Conservation (phyloP, 2,888 invertebrate species). For the Petrolisthes manimaculis region DNA sequence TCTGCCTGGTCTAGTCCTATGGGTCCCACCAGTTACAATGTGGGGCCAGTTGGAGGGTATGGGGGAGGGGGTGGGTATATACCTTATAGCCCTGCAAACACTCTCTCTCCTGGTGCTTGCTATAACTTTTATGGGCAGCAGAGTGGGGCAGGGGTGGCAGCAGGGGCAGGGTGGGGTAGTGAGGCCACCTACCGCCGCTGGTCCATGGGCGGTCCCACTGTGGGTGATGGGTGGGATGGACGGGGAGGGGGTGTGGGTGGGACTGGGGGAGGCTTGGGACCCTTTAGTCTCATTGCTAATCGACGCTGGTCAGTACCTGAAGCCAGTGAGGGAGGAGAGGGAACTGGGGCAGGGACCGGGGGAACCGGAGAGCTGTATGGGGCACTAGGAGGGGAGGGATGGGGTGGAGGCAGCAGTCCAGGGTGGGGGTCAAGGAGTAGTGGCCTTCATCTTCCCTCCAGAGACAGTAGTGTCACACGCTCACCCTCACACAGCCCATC, state of each 20-base stretch:
- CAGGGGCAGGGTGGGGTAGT: constrained; percentile 39
- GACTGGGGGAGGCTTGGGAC: constrained; percentile 40
- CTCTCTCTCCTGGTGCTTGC: constrained; percentile 52
- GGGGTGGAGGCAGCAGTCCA: constrained; percentile 33
- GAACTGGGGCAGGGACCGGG: constrained; percentile 34
- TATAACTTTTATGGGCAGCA: constrained; percentile 36
- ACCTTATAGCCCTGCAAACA: constrained; percentile 16
- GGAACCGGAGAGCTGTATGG: constrained; percentile 34
- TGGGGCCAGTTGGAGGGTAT: background rate
- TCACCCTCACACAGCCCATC: constrained; percentile 61
- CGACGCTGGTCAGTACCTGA: constrained; percentile 62
- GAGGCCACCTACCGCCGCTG: constrained; percentile 58
- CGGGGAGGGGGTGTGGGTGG: constrained; percentile 27
- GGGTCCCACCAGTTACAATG: background rate
- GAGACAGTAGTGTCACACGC: constrained; percentile 61
- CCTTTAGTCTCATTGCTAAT: constrained; percentile 54
- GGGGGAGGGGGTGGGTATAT: background rate
- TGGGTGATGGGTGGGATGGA: constrained; percentile 41
- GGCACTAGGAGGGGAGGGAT: constrained; percentile 32
- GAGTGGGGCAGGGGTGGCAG: constrained; percentile 17
- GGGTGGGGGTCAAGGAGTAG: constrained; percentile 38
- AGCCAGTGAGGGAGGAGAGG: constrained; percentile 51
- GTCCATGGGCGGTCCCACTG: constrained; percentile 58
- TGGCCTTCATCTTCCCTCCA: constrained; percentile 42
- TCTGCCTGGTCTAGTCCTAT: constrained; percentile 46